A percentile compares a stretch with the other conserved stretches of the same genome.
Evolutionary conservation across 2,113 vertebrate genomes (phyloP).

Genomic region (Scartelaos histophorus): DNA sequence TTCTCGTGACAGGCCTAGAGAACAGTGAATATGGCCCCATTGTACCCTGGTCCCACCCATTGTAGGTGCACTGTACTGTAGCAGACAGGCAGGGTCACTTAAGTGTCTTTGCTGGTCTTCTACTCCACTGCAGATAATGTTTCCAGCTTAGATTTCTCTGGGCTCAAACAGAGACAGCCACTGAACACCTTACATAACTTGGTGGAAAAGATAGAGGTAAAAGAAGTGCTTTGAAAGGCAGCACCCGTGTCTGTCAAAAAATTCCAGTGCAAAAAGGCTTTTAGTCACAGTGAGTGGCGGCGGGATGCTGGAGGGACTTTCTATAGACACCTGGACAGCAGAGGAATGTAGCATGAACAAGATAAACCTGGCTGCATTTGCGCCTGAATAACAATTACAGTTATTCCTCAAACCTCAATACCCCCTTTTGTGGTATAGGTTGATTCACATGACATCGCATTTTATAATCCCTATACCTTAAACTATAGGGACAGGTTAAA

Average conservation of each 20-base stretch:
- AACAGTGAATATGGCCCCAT: slow-evolving; percentile 29
- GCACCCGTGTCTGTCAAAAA: slow-evolving; percentile 48
- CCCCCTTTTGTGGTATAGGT: slow-evolving; percentile 24
- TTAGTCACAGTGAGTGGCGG: slow-evolving; percentile 53
- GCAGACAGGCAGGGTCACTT: slow-evolving; percentile 65
- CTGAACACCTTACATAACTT: slow-evolving; percentile 50
- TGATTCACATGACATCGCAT: too few relatives aligned
- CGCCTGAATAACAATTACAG: slow-evolving; percentile 37
- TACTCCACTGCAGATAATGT: slow-evolving; percentile 44
- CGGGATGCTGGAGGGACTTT: slow-evolving; percentile 28
- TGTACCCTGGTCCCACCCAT: slow-evolving; percentile 53
- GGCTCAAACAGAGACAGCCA: slow-evolving; percentile 9
- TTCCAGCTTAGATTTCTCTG: slow-evolving; percentile 42
- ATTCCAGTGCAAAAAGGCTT: slow-evolving; percentile 48
- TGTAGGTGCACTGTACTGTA: slow-evolving; percentile 82
- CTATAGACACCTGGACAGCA: slow-evolving; percentile 34
- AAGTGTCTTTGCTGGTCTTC: slow-evolving; percentile 40
- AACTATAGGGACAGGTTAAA: too few relatives aligned
- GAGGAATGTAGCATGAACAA: slow-evolving; percentile 19
- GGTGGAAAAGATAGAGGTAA: slow-evolving; percentile 45
- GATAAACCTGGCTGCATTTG: slow-evolving; percentile 19
- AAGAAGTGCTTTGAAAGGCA: slow-evolving; percentile 51
- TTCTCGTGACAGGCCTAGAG: too few relatives aligned
- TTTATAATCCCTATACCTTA: too few relatives aligned
- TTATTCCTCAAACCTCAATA: slow-evolving; percentile 42